A percentile compares a stretch with the other conserved stretches of the same genome.
Conservation (phyloP, 2,888 invertebrate species). For the Synanthedon tipuliformis region DNA sequence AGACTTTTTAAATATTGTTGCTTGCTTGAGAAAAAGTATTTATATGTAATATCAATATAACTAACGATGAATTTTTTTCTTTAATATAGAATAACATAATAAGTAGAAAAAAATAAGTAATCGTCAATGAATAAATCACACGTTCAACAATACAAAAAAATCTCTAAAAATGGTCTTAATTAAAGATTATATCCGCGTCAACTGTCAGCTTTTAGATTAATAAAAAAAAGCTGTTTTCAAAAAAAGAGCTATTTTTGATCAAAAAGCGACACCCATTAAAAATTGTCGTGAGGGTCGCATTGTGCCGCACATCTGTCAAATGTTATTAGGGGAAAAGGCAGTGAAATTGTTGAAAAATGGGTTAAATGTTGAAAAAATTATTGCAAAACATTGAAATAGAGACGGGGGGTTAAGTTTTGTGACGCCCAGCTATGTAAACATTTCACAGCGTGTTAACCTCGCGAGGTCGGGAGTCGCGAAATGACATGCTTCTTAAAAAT, state of each 20-base stretch:
- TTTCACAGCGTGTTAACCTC: slow-evolving; percentile 29
- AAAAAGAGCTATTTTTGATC: slow-evolving; percentile 39
- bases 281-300: slow-evolving; percentile 44
- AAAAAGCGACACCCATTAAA: slow-evolving; percentile 60
- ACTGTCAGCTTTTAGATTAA: slow-evolving; percentile 63
- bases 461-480: slow-evolving; percentile 18
- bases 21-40: too few species aligned
- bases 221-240: slow-evolving; percentile 34
- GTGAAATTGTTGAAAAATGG: slow-evolving; percentile 65
- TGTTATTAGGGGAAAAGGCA: slow-evolving; percentile 38
- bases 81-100: too few species aligned
- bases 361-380: slow-evolving; percentile 57
- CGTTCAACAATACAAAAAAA: slow-evolving; percentile 35
- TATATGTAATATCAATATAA: too few species aligned
- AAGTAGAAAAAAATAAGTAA: slow-evolving; percentile 15
- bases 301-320: slow-evolving; percentile 55
- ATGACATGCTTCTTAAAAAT: slow-evolving; percentile 21
- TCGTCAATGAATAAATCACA: slow-evolving; percentile 53
- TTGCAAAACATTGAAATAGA: slow-evolving; percentile 37
- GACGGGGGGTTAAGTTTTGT: slow-evolving; percentile 33
- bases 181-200: slow-evolving; percentile 69
- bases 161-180: slow-evolving; percentile 60
- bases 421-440: slow-evolving; percentile 5
- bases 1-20: too few species aligned
- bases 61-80: too few species aligned